Evolutionary conservation across 2,888 invertebrate species (phyloP).

Genomic region (Antheraea yamamai): DNA sequence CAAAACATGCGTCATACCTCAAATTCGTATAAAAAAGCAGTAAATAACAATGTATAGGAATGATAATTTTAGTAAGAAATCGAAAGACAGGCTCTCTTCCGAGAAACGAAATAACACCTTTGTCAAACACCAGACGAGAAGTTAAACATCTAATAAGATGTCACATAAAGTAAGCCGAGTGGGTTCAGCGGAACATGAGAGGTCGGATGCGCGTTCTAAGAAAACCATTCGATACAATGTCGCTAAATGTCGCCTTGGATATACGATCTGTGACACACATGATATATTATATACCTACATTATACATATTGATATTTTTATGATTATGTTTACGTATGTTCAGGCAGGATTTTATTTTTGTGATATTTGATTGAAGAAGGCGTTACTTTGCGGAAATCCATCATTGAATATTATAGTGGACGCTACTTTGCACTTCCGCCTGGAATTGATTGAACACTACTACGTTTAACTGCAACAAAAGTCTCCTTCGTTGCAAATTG

Average conservation of each 20-base stretch:
- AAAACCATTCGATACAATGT: constrained; percentile 57
- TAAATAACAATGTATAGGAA: constrained; percentile 38
- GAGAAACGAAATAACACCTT: constrained; percentile 64
- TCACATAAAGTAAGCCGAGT: constrained; percentile 71
- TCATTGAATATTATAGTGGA: no score
- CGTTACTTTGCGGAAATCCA: no score
- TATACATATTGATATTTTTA: background rate
- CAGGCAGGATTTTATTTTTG: no score
- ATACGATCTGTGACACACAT: constrained; percentile 40
- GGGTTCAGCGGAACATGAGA: constrained; percentile 36
- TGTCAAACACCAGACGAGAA: constrained; percentile 36
- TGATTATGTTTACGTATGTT: background rate
- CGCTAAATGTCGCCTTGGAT: constrained; percentile 48
- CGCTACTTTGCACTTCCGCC: no score
- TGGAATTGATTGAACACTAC: no score
- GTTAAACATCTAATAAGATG: constrained; percentile 69
- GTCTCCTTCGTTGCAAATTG: no score
- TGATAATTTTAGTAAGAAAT: constrained; percentile 51
- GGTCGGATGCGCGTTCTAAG: constrained; percentile 46
- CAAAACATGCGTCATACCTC: constrained; percentile 15
- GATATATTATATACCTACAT: background rate
- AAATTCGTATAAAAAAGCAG: constrained; percentile 11
- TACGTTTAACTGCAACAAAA: no score
- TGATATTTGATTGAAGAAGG: no score
- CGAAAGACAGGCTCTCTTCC: constrained; percentile 69